Evolutionary conservation across 2,797 vertebrate genomes (phyloP), one percentile per base, ranked within the genome.

Genomic region (Sebastes flavidus): DNA sequence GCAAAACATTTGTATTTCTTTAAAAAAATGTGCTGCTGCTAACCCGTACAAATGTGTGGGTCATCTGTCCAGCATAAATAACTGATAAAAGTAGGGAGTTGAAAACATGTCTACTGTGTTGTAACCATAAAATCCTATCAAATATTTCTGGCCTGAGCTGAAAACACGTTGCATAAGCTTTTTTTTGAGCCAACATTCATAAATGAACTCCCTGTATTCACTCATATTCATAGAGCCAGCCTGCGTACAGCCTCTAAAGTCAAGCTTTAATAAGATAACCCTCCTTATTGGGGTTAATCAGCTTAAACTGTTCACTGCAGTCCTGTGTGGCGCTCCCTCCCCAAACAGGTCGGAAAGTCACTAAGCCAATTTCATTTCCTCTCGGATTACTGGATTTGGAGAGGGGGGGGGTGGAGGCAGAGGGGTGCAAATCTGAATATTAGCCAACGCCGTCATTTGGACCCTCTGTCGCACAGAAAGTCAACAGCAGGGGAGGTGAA

Each of bases 331-430:
- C 72, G 20, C 59, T 81, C 72, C 75, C 76, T 83, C 87, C 78
- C 55, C 77, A 81, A 78, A 85, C 82, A 80, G 81, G 87, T 84
- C 70, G 49, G 61, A 82, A 54, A 88, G 81, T 90, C 88, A 86
- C 80, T 90, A 75, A 90, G 80, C 84, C 89, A 88, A 91, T 92
- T 90, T 90, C 55, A 93, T 93, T 93, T 94, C 88, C 91, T 93
- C 72, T 73, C 81, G 87, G 87, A 90, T 93, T 91, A 87, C 77
- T 72, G 82, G 81, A 82, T 87, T 82, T 36, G 30, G 56, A 63
- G 63, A 34, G n/a, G 36, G 32, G 36, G 36, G 36, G 73, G 7
- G 18, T 60, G 13, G 34, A 13, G 55, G 65, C 16, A 13, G 13
- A 24, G 54, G 30, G 34, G 29, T 11, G 46, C n/a, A 36, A 76